phyloP scores from a whole-genome alignment of 1,140 invertebrate species.

The Halictus rubicundus region DNA sequence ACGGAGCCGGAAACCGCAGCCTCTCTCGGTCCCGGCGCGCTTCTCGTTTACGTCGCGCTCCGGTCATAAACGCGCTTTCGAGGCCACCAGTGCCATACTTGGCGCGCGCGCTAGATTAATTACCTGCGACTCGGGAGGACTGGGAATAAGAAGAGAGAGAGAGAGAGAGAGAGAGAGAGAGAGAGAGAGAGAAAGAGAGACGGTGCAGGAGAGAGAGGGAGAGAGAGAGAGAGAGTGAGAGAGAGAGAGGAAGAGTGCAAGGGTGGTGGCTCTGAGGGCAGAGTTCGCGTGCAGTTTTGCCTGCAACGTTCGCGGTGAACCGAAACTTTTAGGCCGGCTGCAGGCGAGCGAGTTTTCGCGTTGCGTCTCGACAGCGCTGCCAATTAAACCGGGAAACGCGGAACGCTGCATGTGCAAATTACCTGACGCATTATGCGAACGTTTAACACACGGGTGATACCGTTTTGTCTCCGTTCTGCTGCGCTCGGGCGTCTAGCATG shows the following conservation, averaged over 20 bases:
- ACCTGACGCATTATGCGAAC: too few species aligned
- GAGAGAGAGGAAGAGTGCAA: not conserved
- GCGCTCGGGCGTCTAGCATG: too few species aligned
- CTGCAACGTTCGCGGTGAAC: too few species aligned
- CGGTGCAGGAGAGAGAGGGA: not conserved
- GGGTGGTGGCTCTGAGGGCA: too few species aligned
- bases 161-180: not conserved
- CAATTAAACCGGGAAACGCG: too few species aligned
- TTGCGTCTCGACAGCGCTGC: too few species aligned
- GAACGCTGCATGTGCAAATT: too few species aligned
- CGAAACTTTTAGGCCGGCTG: too few species aligned
- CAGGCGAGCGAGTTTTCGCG: too few species aligned
- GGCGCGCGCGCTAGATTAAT: constrained; percentile 46
- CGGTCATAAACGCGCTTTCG: constrained; percentile 35
- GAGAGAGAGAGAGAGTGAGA: not conserved
- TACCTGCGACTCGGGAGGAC: constrained; percentile 15
- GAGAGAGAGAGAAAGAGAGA: constrained; percentile 1
- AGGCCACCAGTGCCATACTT: constrained; percentile 46
- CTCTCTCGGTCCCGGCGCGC: constrained; percentile 2
- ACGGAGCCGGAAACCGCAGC: constrained; percentile 32
- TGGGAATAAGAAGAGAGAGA: constrained; percentile 7
- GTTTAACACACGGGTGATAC: too few species aligned
- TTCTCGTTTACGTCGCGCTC: constrained; percentile 32
- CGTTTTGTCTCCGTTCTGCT: too few species aligned
- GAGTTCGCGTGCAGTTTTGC: too few species aligned